phyloP scores from a whole-genome alignment of 2,797 vertebrate species.

The Aulostomus chinensis region DNA sequence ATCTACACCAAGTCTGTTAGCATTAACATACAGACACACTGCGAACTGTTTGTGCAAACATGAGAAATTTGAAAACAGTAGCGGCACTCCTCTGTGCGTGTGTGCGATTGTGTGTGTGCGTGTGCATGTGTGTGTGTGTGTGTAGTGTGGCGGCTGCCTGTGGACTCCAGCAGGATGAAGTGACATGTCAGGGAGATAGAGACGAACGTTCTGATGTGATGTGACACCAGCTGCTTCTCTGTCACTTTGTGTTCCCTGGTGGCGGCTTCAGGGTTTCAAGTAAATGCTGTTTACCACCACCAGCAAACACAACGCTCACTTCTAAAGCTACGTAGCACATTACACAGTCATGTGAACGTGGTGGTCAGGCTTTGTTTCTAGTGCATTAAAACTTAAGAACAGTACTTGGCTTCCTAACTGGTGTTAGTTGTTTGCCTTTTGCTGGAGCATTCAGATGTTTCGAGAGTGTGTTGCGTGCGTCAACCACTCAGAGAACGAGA shows the following conservation, averaged over 20 bases:
- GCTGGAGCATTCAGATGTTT: conserved; percentile 44
- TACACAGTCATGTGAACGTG: too few relatives aligned
- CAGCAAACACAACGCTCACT: conserved; percentile 25
- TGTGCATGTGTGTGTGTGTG: conserved; percentile 17
- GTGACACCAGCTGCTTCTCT: conserved; percentile 79
- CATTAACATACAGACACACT: conserved; percentile 28
- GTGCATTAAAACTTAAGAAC: conserved; percentile 5
- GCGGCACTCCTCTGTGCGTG: background rate
- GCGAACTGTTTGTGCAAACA: conserved; percentile 25
- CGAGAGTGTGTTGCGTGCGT: conserved; percentile 26
- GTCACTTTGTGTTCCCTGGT: conserved; percentile 78
- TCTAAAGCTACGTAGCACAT: too few relatives aligned
- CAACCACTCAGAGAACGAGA: conserved; percentile 45
- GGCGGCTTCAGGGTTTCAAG: conserved; percentile 63
- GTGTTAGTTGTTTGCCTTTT: conserved; percentile 29
- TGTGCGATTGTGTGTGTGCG: conserved; percentile 7
- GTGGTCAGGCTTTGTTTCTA: too few relatives aligned
- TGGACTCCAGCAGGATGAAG: conserved; percentile 49
- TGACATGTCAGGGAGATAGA: conserved; percentile 64
- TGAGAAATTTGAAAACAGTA: conserved; percentile 17
- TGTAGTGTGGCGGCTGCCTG: conserved; percentile 22
- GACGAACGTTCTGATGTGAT: conserved; percentile 69
- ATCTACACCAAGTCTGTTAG: conserved; percentile 18
- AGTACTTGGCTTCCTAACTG: conserved; percentile 16
- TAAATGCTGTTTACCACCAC: conserved; percentile 73